phyloP scores from a whole-genome alignment of 2,888 invertebrate species.

The Eupithecia abbreviata region DNA sequence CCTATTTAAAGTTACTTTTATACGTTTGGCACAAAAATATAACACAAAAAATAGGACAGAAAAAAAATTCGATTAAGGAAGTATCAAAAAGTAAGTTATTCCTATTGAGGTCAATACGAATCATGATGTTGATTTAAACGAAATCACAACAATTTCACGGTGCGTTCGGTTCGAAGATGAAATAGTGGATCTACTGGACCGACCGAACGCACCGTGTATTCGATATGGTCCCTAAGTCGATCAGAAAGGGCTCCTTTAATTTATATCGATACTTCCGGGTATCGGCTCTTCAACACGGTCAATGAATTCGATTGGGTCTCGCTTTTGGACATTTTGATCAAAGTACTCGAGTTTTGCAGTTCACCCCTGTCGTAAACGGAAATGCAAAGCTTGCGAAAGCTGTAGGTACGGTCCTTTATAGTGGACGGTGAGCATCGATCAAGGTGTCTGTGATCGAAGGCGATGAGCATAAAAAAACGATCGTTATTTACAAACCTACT shows the following conservation, averaged over 20 bases:
- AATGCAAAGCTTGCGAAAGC: not conserved
- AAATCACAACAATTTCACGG: not conserved
- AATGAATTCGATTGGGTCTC: slow-evolving; percentile 17
- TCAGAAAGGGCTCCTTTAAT: slow-evolving; percentile 20
- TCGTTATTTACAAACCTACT: not conserved
- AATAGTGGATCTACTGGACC: not conserved
- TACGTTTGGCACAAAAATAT: no score
- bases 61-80: no score
- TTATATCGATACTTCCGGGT: slow-evolving; percentile 17
- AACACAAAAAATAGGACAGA: no score
- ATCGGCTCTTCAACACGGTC: not conserved
- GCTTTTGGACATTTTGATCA: not conserved
- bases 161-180: no score
- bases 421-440: not conserved
- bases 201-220: not conserved
- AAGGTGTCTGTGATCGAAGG: no score
- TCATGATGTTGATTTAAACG: not conserved
- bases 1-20: no score
- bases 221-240: slow-evolving; percentile 15
- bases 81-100: no score
- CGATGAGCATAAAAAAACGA: no score
- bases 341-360: not conserved
- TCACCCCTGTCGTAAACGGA: not conserved
- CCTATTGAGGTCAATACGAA: no score
- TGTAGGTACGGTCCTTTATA: not conserved